These are phyloP conservation scores for Papilio machaon DNA, from an alignment of 1,140 invertebrate species.

Conservation along the genomic window DNA sequence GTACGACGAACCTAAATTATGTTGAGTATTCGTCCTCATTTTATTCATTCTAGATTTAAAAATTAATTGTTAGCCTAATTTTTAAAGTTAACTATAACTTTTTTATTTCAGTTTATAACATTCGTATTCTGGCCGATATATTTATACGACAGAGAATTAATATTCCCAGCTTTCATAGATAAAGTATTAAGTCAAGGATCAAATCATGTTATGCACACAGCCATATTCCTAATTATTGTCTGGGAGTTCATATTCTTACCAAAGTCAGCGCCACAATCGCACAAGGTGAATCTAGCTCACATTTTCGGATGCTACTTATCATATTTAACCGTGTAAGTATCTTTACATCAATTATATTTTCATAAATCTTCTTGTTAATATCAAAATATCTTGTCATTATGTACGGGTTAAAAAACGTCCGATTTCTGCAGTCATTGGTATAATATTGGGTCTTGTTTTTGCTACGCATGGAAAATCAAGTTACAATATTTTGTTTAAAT, in stretches of 20 bases:
- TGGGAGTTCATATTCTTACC: conserved; percentile 58
- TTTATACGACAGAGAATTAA: conserved; percentile 56
- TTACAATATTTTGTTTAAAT: no score
- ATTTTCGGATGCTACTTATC: conserved; percentile 35
- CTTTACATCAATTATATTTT: not conserved
- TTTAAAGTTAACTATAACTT: not conserved
- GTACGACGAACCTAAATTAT: no score
- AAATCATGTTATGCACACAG: conserved; percentile 66
- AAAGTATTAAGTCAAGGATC: conserved; percentile 51
- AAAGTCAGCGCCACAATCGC: conserved; percentile 43
- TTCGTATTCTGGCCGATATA: conserved; percentile 66
- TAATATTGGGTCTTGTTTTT: no score
- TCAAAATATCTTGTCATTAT: no score
- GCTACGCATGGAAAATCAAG: no score
- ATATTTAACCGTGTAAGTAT: conserved; percentile 60
- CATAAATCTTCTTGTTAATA: no score
- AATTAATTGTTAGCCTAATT: no score
- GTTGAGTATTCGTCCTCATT: no score
- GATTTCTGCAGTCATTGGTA: no score
- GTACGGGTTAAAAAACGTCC: no score
- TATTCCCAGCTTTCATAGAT: conserved; percentile 64
- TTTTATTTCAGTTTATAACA: conserved; percentile 58
- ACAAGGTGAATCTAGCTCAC: conserved; percentile 44
- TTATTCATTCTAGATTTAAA: no score
- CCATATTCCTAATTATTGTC: conserved; percentile 45